Conservation (phyloP, 2,113 vertebrate genomes). For the Chlorodrepanis virens region DNA sequence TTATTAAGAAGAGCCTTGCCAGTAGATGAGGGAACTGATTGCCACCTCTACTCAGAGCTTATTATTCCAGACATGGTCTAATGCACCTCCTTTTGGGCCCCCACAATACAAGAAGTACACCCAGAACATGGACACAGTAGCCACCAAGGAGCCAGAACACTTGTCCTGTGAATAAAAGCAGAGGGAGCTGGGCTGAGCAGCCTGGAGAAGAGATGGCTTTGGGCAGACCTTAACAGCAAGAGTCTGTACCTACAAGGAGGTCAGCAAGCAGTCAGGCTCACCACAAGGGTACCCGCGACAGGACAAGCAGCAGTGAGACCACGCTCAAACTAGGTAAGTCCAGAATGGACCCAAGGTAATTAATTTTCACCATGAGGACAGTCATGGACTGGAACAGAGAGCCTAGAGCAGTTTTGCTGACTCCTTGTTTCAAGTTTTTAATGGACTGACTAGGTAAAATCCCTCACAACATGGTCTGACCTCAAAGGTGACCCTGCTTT, state of each 20-base stretch:
- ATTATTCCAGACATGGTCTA: not conserved
- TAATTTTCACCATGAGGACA: not conserved
- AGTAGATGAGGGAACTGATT: not conserved
- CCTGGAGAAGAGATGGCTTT: not conserved
- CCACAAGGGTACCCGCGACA: not conserved
- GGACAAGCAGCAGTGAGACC: not conserved
- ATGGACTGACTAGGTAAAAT: not conserved
- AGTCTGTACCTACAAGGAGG: not conserved
- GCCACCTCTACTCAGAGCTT: not conserved
- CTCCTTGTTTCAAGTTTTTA: not conserved
- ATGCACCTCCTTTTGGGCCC: accelerated
- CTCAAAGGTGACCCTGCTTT: not conserved
- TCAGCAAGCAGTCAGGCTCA: not conserved
- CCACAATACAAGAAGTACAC: not conserved
- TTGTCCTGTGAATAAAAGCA: not conserved
- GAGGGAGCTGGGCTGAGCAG: not conserved
- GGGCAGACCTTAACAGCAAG: not conserved
- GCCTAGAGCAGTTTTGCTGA: not conserved
- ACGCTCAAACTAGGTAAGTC: not conserved
- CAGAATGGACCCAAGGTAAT: not conserved
- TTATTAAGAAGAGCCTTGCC: not conserved
- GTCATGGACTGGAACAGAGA: not conserved
- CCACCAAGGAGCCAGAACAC: not conserved
- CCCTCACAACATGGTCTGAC: not conserved
- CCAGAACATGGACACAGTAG: not conserved